phyloP scores from a whole-genome alignment of 2,113 vertebrate genomes.

The Phrynosoma blainvillii region DNA sequence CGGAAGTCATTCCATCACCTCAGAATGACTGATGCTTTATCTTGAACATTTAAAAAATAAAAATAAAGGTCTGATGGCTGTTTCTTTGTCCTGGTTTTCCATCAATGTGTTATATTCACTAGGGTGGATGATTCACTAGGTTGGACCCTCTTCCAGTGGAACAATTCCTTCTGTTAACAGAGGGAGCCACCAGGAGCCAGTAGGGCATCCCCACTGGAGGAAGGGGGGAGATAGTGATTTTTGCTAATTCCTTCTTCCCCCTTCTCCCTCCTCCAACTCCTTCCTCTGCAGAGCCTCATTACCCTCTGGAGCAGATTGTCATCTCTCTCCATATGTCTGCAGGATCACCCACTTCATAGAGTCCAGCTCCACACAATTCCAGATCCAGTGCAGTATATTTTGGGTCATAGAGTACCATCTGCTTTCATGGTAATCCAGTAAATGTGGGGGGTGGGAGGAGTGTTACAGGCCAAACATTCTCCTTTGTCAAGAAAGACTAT shows the following conservation, averaged over 20 bases:
- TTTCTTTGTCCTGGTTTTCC: background rate
- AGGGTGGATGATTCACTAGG: background rate
- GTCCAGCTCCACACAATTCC: background rate
- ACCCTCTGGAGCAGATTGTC: no score
- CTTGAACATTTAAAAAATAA: background rate
- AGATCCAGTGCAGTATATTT: background rate
- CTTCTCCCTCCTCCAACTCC: background rate
- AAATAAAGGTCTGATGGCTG: accelerated
- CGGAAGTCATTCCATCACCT: background rate
- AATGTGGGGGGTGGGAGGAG: background rate
- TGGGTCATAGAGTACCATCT: background rate
- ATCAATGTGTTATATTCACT: background rate
- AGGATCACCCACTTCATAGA: background rate
- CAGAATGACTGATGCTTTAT: accelerated
- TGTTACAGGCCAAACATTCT: background rate
- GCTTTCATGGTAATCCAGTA: background rate
- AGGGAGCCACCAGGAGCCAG: background rate
- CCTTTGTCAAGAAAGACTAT: background rate
- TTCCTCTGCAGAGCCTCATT: background rate
- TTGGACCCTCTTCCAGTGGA: background rate
- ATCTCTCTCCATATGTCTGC: background rate
- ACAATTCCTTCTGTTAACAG: background rate
- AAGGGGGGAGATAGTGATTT: background rate
- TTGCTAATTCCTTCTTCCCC: background rate
- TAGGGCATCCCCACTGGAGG: background rate